Evolutionary conservation across 2,797 vertebrate species (phyloP), one percentile per base, ranked within the genome.

Genomic region (Micromesistius poutassou): DNA sequence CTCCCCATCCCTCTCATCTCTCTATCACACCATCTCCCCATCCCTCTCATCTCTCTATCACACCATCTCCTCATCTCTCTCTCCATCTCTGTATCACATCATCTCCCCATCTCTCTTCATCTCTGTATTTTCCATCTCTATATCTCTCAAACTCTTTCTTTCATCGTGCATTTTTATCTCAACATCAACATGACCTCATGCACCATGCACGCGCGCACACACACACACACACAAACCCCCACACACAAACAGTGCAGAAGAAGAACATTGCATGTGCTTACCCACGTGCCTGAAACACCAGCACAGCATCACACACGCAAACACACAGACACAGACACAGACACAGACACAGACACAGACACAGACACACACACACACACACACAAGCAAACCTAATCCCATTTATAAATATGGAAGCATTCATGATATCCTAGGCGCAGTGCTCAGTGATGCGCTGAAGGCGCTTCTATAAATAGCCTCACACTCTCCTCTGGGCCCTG

Each of bases 391-490:
- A 73, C 40, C 0, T 81, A 77, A 86, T 86, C 77, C 79, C 62
- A 82, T 87, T 90, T 86, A 82, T 87, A 85, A 89, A 90, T 77
- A 82, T 79, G 80, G 75, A 83, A 79, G 81, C 78, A 75, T 62
- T 81, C 84, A 77, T 86, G 85, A 86, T 81, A 81, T 88, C 81
- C 81, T 76, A 83, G 82, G 79, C 84, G 75, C 50, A 22, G 50
- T 50, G 79, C 76, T 88, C 84, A 46, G 82, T 74, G 77, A 83
- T 89, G 86, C 82, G 35, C 80, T 88, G 89, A 82, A 85, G 84
- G 76, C 76, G 42, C 30, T 78, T 36, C 93, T 93, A 93, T 86
- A 85, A 93, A 93, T 93, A 93, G 85, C 86, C 1, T 1, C 16
- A 7, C 19, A 73, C 82, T 87, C 86, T 83, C 87, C 87, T 86